Base-by-base conservation (phyloP, 2,888 invertebrate genomes). In the Stictocephala bisonia region DNA sequence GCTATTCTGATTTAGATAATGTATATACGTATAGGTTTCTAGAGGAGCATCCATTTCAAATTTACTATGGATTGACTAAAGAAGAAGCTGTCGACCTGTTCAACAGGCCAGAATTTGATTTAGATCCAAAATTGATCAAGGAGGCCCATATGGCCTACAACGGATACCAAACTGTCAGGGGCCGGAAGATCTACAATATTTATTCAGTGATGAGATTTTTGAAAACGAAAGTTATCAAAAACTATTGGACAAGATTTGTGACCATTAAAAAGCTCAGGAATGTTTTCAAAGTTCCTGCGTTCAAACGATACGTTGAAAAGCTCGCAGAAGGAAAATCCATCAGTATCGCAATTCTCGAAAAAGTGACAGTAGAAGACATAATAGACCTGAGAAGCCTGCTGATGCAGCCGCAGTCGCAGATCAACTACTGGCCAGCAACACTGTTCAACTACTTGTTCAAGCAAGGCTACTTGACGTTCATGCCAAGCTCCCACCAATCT, bases 161-260 rank as follows among this genome's bases (percentile, higher is more conserved):
- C 13, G 60, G 60, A 3, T 60, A 40, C 40, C n/a, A 7, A 18
- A 18, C 35, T 11, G 60, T 35, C 2, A 29, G 31, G 11, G 40
- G 60, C 9, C 31, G 35, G 22, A 27, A 18, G 9, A 60, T 60
- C 35, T 60, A 60, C 18, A 60, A 60, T 18, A 29, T 60, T 13
- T 60, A 40, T 24, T 60, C 60, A 18, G 40, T 60, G 9, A 13
- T 60, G 60, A 31, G 18, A 29, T 60, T 60, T 29, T 60, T 60
- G n/a, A 60, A 60, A 3, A 27, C 40, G 11, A 40, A 40, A 22
- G 22, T 22, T 31, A 13, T 60, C 22, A 29, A 35, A 3, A 35
- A 31, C 15, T 60, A 60, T 24, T 60, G 60, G 60, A 40, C 13
- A 6, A 22, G 20, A 13, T 60, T 11, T 1, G 31, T 22, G 22